Conservation (phyloP, 1,140 invertebrate species). For the Xylocopa sonorina region DNA sequence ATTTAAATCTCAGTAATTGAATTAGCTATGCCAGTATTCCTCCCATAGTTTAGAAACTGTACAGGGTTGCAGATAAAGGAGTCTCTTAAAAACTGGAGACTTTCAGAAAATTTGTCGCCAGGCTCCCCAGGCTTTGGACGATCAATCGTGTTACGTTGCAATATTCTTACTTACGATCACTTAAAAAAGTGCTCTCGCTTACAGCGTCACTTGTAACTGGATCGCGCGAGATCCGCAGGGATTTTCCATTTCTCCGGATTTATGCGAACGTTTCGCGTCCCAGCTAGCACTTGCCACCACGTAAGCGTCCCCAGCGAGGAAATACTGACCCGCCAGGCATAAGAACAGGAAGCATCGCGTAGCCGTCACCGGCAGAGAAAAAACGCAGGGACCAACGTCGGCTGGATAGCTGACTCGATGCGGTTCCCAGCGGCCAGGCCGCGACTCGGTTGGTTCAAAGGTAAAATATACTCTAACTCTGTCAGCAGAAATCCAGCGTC, state of each 20-base stretch:
- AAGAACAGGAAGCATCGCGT: conserved; percentile 21
- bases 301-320: conserved; percentile 13
- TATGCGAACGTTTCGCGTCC: conserved; percentile 38
- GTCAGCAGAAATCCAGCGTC: conserved; percentile 55
- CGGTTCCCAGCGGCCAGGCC: conserved; percentile 29
- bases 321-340: conserved; percentile 45
- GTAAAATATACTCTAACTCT: conserved; percentile 53
- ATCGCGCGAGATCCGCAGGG: not conserved
- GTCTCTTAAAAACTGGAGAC: too few species aligned
- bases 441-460: conserved; percentile 39
- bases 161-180: too few species aligned
- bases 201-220: too few species aligned
- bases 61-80: too few species aligned
- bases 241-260: conserved; percentile 14
- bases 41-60: too few species aligned
- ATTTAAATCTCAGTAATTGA: too few species aligned
- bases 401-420: conserved; percentile 55
- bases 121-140: too few species aligned
- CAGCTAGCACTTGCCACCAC: not conserved
- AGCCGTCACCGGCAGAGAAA: not conserved
- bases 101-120: too few species aligned
- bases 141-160: too few species aligned
- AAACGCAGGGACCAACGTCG: conserved; percentile 24
- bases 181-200: too few species aligned
- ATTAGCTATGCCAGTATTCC: too few species aligned